These are phyloP conservation scores for Cynaeus angustus DNA, from an alignment of 2,888 invertebrate species.

Conservation along the genomic window DNA sequence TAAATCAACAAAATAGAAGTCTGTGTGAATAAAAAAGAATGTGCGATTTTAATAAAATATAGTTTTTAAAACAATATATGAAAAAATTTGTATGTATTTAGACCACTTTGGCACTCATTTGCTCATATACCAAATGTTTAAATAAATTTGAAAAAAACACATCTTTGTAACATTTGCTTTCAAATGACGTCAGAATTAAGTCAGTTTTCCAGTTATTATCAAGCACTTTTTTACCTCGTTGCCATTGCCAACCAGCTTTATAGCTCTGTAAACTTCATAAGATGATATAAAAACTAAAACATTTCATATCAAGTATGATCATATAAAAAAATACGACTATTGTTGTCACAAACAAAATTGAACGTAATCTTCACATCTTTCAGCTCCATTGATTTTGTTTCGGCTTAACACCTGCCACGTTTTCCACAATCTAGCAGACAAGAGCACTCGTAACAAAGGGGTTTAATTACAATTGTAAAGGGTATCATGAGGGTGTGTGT, in stretches of 20 bases:
- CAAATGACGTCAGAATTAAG: too few species aligned
- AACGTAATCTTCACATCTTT: conserved; percentile 14
- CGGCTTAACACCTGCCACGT: conserved; percentile 17
- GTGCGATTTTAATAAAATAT: too few species aligned
- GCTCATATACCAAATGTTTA: too few species aligned
- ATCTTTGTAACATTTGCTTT: too few species aligned
- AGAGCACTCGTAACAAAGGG: conserved; percentile 23
- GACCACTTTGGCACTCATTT: too few species aligned
- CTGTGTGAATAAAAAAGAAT: too few species aligned
- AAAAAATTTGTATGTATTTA: too few species aligned
- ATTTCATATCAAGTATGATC: neutral
- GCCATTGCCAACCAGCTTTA: conserved; percentile 17
- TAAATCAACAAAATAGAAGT: too few species aligned
- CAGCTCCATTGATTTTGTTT: conserved; percentile 25
- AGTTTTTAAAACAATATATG: too few species aligned
- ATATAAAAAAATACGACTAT: neutral
- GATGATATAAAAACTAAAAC: conserved; percentile 19
- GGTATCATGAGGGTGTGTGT: neutral
- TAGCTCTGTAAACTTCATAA: conserved; percentile 19
- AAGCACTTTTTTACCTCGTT: neutral
- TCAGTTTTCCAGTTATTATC: too few species aligned
- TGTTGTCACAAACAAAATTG: conserved; percentile 8
- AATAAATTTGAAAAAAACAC: too few species aligned
- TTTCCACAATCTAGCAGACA: conserved; percentile 17
- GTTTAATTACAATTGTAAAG: conserved; percentile 18